Conservation (phyloP, 2,797 vertebrate genomes). For the Hozukius guyotensis region DNA sequence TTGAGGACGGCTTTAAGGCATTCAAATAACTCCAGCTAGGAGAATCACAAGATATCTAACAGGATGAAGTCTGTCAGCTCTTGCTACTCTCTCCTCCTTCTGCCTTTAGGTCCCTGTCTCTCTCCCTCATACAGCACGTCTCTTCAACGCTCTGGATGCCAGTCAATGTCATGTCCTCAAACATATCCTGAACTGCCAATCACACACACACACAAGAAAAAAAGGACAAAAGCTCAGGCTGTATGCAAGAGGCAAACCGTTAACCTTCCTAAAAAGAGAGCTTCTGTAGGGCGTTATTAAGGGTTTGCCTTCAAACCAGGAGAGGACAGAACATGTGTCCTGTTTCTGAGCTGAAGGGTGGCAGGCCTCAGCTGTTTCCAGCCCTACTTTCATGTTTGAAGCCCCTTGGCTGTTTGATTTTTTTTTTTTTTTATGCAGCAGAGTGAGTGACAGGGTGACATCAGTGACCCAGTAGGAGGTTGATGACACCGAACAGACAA, state of each 20-base stretch:
- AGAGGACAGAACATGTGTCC: slow-evolving; percentile 14
- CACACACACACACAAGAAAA: neutral
- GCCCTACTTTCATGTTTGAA: slow-evolving; percentile 8
- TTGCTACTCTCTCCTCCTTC: neutral
- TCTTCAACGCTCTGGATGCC: slow-evolving; percentile 12
- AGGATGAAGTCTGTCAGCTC: slow-evolving; percentile 7
- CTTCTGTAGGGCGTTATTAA: neutral
- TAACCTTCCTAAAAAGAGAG: slow-evolving; percentile 20
- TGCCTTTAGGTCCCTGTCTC: slow-evolving; percentile 7
- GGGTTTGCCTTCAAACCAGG: neutral
- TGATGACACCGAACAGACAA: slow-evolving; percentile 34
- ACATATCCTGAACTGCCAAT: slow-evolving; percentile 30
- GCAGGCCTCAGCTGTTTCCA: slow-evolving; percentile 34
- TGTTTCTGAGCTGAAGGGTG: slow-evolving; percentile 24
- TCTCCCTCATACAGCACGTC: neutral
- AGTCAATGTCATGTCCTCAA: slow-evolving; percentile 22
- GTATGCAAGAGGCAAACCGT: slow-evolving; percentile 35
- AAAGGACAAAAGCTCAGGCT: slow-evolving; percentile 23
- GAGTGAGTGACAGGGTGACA: slow-evolving; percentile 44
- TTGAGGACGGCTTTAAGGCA: neutral
- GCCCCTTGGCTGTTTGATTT: neutral
- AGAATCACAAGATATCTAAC: neutral
- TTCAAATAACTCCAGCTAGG: neutral
- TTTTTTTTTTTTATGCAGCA: neutral
- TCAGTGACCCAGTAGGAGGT: slow-evolving; percentile 31